A percentile compares a stretch with the other conserved stretches of the same genome.
These are phyloP conservation scores for Drosophila infuscata DNA, from an alignment of 2,888 invertebrate genomes.

Conservation along the genomic window DNA sequence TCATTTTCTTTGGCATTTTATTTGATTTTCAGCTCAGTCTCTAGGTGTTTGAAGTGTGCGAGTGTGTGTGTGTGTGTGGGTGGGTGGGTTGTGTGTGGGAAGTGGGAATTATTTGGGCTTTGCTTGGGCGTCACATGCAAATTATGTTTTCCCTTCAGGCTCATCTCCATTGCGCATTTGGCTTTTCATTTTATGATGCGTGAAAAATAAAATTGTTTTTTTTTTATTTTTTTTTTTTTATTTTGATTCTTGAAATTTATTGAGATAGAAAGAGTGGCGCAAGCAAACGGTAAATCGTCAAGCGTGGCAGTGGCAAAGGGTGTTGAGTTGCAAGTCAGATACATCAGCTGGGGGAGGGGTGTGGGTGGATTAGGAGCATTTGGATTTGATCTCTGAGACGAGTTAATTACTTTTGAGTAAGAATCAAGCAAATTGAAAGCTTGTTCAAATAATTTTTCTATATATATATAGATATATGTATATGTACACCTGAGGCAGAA, in stretches of 20 bases:
- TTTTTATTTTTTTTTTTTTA: slow-evolving; percentile 40
- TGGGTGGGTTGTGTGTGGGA: not conserved
- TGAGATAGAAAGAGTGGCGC: slow-evolving; percentile 20
- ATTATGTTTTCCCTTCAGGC: slow-evolving; percentile 34
- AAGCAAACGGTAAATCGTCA: slow-evolving; percentile 9
- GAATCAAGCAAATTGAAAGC: not conserved
- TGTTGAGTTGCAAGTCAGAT: not conserved
- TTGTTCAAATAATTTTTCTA: slow-evolving; percentile 14
- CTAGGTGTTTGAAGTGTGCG: not conserved
- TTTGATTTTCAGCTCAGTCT: slow-evolving; percentile 43
- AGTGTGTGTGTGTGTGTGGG: slow-evolving; percentile 7
- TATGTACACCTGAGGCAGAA: slow-evolving; percentile 38
- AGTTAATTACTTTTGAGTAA: slow-evolving; percentile 25
- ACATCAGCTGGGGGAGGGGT: slow-evolving; percentile 2
- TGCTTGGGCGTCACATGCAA: slow-evolving; percentile 58
- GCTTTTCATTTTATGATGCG: slow-evolving; percentile 41
- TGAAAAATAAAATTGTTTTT: slow-evolving; percentile 37
- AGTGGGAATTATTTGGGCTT: slow-evolving; percentile 10
- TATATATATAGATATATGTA: slow-evolving; percentile 28
- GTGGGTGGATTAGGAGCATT: not conserved
- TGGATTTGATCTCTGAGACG: not conserved
- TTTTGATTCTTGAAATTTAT: slow-evolving; percentile 58
- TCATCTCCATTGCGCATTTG: slow-evolving; percentile 18
- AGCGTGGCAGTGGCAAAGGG: no score
- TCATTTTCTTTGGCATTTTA: slow-evolving; percentile 64